Percentiles rank a stretch among this genome's conserved stretches.
Evolutionary conservation across 2,797 vertebrate genomes (phyloP).

Genomic region (Diceros bicornis): DNA sequence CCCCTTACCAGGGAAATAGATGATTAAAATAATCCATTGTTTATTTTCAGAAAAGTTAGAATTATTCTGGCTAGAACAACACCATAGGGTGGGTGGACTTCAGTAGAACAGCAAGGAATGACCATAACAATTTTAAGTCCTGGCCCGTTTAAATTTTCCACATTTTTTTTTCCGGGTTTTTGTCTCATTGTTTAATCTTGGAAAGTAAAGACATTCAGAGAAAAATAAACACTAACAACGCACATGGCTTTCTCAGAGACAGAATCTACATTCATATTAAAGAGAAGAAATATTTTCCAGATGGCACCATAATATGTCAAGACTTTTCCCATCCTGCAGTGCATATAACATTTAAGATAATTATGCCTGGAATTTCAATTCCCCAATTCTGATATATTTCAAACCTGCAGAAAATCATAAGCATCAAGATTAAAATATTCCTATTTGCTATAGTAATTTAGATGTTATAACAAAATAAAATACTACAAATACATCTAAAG

Average conservation of each 20-base stretch:
- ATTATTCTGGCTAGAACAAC: neutral
- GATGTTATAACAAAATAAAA: conserved; percentile 40
- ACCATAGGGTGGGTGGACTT: neutral
- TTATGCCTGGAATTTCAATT: neutral
- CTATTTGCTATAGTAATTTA: neutral
- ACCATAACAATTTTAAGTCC: neutral
- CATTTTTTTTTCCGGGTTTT: neutral
- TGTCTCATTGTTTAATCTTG: conserved; percentile 31
- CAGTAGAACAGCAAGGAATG: neutral
- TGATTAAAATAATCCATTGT: neutral
- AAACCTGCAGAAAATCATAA: neutral
- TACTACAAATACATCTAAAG: conserved; percentile 17
- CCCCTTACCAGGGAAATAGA: neutral
- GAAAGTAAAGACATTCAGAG: conserved; percentile 7
- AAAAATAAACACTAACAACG: neutral
- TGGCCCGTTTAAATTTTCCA: neutral
- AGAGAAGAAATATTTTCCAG: conserved; percentile 44
- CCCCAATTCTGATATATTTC: neutral
- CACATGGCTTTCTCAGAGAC: neutral
- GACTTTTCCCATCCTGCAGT: neutral
- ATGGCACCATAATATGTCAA: neutral
- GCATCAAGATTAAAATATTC: conserved; percentile 30
- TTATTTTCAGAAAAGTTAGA: neutral
- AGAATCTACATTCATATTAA: conserved; percentile 1
- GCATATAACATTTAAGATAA: neutral